Percentiles rank a stretch among this genome's conserved stretches.
These are phyloP conservation scores for Seriola rivoliana DNA, from an alignment of 2,113 vertebrate genomes.

Conservation along the genomic window DNA sequence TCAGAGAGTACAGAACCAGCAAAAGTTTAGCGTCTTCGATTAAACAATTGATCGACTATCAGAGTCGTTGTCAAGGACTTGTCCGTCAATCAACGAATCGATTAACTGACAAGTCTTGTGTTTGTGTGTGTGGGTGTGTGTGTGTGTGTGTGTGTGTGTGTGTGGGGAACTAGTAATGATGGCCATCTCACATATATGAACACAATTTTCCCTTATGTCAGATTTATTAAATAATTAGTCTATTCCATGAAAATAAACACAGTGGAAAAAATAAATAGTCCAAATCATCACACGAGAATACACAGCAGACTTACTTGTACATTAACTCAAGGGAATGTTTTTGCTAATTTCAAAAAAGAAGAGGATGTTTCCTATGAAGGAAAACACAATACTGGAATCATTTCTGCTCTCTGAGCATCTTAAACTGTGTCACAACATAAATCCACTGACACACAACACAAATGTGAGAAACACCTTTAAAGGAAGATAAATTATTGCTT, in stretches of 20 bases:
- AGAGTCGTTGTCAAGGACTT: not conserved
- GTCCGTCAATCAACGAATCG: not conserved
- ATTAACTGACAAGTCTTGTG: not conserved
- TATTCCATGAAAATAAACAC: constrained; percentile 95
- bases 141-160: constrained; percentile 35
- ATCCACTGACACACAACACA: constrained; percentile 88
- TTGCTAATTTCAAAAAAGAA: constrained; percentile 81
- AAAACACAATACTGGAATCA: constrained; percentile 48
- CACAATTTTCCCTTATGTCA: constrained; percentile 90
- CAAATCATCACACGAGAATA: constrained; percentile 95
- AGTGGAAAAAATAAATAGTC: constrained; percentile 95
- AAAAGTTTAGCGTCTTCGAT: not conserved
- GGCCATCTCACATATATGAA: constrained; percentile 13
- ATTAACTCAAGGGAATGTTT: constrained; percentile 90
- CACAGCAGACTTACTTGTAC: constrained; percentile 90
- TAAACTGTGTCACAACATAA: constrained; percentile 70
- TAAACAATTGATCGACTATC: not conserved
- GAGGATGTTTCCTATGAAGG: constrained; percentile 71
- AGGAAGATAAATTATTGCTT: constrained; percentile 95
- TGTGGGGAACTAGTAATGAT: constrained; percentile 30
- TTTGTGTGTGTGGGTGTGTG: constrained; percentile 26
- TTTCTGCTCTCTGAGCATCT: constrained; percentile 35
- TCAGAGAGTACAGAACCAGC: not conserved
- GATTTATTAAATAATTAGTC: constrained; percentile 99
- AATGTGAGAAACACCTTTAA: constrained; percentile 82